Conservation (phyloP, 2,113 vertebrate genomes). For the Mystacornis crossleyi region DNA sequence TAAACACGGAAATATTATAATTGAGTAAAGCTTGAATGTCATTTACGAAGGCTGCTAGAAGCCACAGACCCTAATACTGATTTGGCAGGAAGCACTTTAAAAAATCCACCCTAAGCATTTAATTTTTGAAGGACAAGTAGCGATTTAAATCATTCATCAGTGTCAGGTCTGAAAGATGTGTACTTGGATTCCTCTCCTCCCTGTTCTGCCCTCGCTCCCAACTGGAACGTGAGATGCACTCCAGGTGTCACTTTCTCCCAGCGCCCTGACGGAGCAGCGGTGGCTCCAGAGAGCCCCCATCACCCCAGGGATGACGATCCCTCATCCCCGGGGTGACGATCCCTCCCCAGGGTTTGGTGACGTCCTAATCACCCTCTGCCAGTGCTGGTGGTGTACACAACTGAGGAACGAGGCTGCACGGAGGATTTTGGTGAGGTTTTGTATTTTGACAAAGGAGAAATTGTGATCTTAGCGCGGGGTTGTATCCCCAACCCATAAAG, state of each 20-base stretch:
- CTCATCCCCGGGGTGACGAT: fast-evolving
- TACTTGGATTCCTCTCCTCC: neutral
- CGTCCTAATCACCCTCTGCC: neutral
- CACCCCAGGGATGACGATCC: fast-evolving
- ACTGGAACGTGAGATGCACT: neutral
- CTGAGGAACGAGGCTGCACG: neutral
- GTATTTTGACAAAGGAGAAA: neutral
- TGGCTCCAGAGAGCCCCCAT: neutral
- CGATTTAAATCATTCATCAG: neutral
- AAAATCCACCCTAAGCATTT: neutral
- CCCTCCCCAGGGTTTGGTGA: fast-evolving
- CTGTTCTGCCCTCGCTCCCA: neutral
- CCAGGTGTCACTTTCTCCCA: neutral
- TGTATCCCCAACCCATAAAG: fast-evolving
- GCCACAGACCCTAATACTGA: neutral
- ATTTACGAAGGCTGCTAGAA: neutral
- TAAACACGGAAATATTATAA: neutral
- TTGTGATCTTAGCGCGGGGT: fast-evolving
- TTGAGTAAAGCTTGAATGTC: neutral
- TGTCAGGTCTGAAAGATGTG: neutral
- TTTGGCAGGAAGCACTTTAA: neutral
- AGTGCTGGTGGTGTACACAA: fast-evolving
- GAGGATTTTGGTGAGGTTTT: neutral
- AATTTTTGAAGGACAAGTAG: neutral
- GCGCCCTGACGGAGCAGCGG: neutral